Base-by-base conservation (phyloP, 2,113 vertebrate genomes). In the Hydropotes inermis region DNA sequence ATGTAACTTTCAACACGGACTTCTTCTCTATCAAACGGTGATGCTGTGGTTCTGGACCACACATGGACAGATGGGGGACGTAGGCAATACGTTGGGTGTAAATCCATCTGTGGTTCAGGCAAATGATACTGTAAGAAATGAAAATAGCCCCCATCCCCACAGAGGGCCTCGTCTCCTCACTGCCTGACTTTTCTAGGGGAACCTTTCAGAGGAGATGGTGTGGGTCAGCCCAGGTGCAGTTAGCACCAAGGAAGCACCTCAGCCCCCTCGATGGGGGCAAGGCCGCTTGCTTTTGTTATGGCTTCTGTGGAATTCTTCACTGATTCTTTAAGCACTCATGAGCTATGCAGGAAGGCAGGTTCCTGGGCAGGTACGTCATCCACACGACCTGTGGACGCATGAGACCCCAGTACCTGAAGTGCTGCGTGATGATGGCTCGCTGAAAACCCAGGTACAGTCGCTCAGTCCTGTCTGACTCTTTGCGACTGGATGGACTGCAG, bases 341-440 rank as follows among this genome's bases (percentile, higher is more conserved):
- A 90, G n/a, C 52, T n/a, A 39, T 84, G 23, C 1, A 45, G 61
- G 70, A 82, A 82, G 54, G 39, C 14, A 25, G 27, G 33, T 14
- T 87, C 9, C 61, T 36, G 13, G 47, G 47, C 36, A 5, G 25
- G 27, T 52, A 6, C 6, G 14, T 11, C 28, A 5, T 4, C 33
- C 3, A 3, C 33, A 1, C 12, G 1, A 2, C 15, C 52, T 1
- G 2, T 17, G 25, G 36, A 30, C 54, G 0, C 19, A 12, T 3
- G 61, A 61, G 45, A 43, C 25, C 15, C 12, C 6, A 54, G 19
- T 5, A 13, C 2, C 14, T 8, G 94, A 4, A 23, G 5, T 27
- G 5, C 39, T 6, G 36, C 28, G 1, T n/a, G 1, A 11, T 1
- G 52, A 28, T 7, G 21, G 27, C 1, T 0, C 2, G 1, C 1